Evolutionary conservation across 1,140 invertebrate species (phyloP).

Genomic region (Penaeus vannamei): DNA sequence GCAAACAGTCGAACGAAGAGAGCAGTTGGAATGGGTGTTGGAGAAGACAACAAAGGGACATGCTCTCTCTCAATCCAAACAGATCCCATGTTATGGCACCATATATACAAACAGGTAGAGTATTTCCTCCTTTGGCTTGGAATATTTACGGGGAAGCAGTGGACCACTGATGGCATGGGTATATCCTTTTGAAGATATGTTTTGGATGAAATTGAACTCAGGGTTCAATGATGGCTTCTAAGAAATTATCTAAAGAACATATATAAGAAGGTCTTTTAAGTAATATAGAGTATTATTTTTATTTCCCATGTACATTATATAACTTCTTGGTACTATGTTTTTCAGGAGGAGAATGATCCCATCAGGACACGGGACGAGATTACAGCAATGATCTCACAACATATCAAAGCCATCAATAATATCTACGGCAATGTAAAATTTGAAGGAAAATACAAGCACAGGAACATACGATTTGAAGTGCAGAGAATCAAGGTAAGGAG

Average conservation of each 20-base stretch:
- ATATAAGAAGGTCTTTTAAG: too few species aligned
- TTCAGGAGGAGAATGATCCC: constrained; percentile 72
- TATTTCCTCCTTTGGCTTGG: too few species aligned
- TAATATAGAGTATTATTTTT: too few species aligned
- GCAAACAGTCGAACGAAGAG: constrained; percentile 64
- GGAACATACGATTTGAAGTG: constrained; percentile 98
- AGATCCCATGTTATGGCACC: constrained; percentile 96
- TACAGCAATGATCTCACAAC: constrained; percentile 95
- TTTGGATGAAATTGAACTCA: too few species aligned
- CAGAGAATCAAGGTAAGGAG: constrained; percentile 89
- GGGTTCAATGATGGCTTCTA: too few species aligned
- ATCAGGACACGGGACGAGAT: constrained; percentile 97
- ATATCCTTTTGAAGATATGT: too few species aligned
- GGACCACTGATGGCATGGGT: too few species aligned
- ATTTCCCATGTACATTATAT: background rate
- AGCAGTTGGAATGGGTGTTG: constrained; percentile 72
- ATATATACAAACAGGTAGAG: constrained; percentile 81
- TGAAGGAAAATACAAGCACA: constrained; percentile 84
- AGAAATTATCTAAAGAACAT: too few species aligned
- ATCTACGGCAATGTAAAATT: constrained; percentile 97
- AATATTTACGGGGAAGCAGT: too few species aligned
- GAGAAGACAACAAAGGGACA: constrained; percentile 83
- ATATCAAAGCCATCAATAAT: constrained; percentile 98
- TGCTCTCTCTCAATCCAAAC: constrained; percentile 98
- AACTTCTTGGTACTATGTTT: constrained; percentile 24